These are phyloP conservation scores for Branchellion lobata DNA, from an alignment of 2,888 invertebrate genomes.

Conservation along the genomic window DNA sequence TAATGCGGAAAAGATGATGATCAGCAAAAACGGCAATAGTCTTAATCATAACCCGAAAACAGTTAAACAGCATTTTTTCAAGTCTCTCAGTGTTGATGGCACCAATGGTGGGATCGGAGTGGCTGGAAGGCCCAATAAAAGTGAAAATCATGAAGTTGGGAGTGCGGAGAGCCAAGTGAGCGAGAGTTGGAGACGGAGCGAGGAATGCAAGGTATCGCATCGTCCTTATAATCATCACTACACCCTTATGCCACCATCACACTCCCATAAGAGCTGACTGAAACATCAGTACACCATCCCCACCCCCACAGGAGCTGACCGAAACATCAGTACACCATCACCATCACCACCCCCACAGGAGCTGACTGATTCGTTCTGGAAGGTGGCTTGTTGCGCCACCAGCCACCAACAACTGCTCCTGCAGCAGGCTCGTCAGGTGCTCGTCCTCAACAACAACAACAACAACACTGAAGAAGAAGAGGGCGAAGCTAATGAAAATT, in stretches of 20 bases:
- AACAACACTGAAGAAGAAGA: no score
- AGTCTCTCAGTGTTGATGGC: not conserved
- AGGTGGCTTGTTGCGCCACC: conserved; percentile 31
- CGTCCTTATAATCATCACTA: not conserved
- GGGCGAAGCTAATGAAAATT: no score
- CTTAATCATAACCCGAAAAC: no score
- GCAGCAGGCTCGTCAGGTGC: conserved; percentile 33
- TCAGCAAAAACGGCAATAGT: no score
- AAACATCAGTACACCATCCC: no score
- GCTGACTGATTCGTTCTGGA: conserved; percentile 18
- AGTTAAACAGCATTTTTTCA: not conserved
- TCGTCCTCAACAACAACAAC: not conserved
- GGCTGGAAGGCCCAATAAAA: not conserved
- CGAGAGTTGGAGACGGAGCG: not conserved
- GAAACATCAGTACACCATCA: not conserved
- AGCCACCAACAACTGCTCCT: conserved; percentile 24
- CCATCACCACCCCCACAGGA: not conserved
- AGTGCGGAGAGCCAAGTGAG: not conserved
- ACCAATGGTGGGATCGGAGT: not conserved
- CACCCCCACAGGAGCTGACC: no score
- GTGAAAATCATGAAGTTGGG: not conserved
- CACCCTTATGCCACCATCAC: not conserved
- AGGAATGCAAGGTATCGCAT: not conserved
- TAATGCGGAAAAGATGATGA: not conserved
- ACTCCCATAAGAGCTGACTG: no score